Percentiles rank a stretch among this genome's conserved stretches.
phyloP scores from a whole-genome alignment of 2,113 vertebrate genomes.

The Ardeotis arabs region DNA sequence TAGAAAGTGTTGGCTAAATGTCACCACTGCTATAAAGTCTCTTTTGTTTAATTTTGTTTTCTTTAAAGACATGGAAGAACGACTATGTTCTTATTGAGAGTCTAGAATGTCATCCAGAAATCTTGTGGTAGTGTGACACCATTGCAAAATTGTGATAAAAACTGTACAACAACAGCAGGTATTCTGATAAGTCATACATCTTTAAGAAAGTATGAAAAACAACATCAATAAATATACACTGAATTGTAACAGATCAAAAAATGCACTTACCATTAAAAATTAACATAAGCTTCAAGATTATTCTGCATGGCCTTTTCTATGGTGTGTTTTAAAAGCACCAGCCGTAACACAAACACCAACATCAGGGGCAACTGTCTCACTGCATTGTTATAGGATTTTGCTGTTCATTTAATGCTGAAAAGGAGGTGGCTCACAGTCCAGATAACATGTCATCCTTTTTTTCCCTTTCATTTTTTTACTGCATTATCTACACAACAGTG shows the following conservation, averaged over 20 bases:
- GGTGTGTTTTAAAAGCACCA: background rate
- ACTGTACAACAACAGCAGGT: background rate
- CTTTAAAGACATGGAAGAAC: background rate
- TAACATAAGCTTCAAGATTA: background rate
- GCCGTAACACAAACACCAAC: background rate
- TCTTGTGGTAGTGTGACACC: background rate
- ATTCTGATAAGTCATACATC: background rate
- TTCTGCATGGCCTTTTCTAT: background rate
- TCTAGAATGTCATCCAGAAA: background rate
- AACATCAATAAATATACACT: background rate
- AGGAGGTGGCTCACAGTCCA: background rate
- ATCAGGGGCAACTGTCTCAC: background rate
- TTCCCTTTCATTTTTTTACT: background rate
- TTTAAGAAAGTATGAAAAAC: background rate
- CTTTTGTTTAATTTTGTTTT: background rate
- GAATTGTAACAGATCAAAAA: background rate
- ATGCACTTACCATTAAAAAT: background rate
- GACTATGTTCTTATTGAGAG: background rate
- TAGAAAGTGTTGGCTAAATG: background rate
- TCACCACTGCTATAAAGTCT: background rate
- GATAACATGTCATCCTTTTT: background rate
- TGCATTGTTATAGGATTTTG: background rate
- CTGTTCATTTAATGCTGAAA: background rate
- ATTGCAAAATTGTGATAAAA: background rate
- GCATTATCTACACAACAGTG: background rate